These are phyloP conservation scores for Cetoscarus ocellatus DNA, from an alignment of 2,797 vertebrate species.

Conservation along the genomic window DNA sequence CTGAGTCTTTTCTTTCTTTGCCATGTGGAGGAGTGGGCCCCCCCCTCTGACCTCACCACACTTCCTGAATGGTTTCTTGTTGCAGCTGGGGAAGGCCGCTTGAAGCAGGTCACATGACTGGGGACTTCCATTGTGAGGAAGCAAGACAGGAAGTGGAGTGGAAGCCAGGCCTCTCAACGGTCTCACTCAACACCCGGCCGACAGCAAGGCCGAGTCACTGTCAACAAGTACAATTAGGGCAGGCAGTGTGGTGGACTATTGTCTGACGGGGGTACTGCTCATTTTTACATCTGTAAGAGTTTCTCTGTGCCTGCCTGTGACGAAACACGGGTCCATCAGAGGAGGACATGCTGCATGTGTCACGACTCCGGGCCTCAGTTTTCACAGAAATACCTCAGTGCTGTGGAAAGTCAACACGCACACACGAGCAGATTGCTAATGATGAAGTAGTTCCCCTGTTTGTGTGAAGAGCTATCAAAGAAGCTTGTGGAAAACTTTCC, in stretches of 20 bases:
- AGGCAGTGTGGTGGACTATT: conserved; percentile 42
- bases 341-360: conserved; percentile 29
- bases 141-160: conserved; percentile 77
- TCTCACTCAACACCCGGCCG: conserved; percentile 71
- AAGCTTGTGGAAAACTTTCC: conserved; percentile 6
- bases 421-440: conserved; percentile 2
- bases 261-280: conserved; percentile 39
- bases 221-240: conserved; percentile 80
- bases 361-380: conserved; percentile 29
- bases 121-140: conserved; percentile 77
- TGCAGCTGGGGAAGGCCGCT: conserved; percentile 60
- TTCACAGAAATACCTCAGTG: conserved; percentile 59
- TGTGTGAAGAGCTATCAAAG: conserved; percentile 14
- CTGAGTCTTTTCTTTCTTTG: conserved; percentile 39
- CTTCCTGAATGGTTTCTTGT: conserved; percentile 67
- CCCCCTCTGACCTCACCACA: conserved; percentile 29
- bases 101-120: conserved; percentile 66
- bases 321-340: conserved; percentile 17
- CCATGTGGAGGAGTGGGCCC: conserved; percentile 37
- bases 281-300: conserved; percentile 36
- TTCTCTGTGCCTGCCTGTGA: conserved; percentile 33
- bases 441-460: conserved; percentile 40
- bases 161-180: conserved; percentile 72
- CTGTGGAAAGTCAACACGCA: conserved; percentile 63
- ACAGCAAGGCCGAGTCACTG: conserved; percentile 76